Percentiles rank a stretch among this genome's conserved stretches.
Evolutionary conservation across 2,113 vertebrate species (phyloP).

Genomic region (Nematolebias whitei): DNA sequence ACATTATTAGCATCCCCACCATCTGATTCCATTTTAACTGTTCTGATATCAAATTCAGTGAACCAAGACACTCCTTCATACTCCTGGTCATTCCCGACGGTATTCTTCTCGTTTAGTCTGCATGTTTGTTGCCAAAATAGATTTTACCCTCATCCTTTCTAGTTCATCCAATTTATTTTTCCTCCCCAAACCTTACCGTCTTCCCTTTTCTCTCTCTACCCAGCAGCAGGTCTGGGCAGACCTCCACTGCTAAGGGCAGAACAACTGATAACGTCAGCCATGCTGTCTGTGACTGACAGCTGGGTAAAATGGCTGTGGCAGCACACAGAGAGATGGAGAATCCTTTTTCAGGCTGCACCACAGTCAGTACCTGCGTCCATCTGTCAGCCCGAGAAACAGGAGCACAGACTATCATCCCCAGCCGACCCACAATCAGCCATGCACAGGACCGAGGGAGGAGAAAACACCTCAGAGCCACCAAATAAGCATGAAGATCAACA

Average conservation of each 20-base stretch:
- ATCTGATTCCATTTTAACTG: conserved; percentile 67
- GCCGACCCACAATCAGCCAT: conserved; percentile 71
- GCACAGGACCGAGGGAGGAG: conserved; percentile 23
- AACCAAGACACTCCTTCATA: conserved; percentile 7
- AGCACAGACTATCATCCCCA: conserved; percentile 69
- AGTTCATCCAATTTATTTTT: conserved; percentile 20
- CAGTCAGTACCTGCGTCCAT: conserved; percentile 56
- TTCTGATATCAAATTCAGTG: conserved; percentile 19
- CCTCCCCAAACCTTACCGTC: conserved; percentile 4
- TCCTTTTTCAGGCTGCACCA: conserved; percentile 69
- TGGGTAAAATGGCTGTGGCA: conserved; percentile 73
- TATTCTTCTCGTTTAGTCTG: conserved; percentile 1
- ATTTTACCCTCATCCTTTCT: conserved; percentile 8
- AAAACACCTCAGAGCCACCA: conserved; percentile 45
- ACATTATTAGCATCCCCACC: conserved; percentile 21
- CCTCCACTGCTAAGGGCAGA: conserved; percentile 58
- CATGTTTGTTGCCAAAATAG: conserved; percentile 17
- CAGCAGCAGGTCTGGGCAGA: conserved; percentile 54
- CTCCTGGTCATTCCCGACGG: conserved; percentile 4
- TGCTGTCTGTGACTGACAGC: conserved; percentile 73
- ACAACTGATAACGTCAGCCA: conserved; percentile 72
- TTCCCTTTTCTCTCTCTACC: conserved; percentile 12
- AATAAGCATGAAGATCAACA: conserved; percentile 76
- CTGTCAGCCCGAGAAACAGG: conserved; percentile 71
- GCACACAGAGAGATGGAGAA: conserved; percentile 72